Percentiles rank a stretch among this genome's conserved stretches.
Conservation (phyloP, 2,113 vertebrate genomes). For the Phalacrocorax pelagicus region DNA sequence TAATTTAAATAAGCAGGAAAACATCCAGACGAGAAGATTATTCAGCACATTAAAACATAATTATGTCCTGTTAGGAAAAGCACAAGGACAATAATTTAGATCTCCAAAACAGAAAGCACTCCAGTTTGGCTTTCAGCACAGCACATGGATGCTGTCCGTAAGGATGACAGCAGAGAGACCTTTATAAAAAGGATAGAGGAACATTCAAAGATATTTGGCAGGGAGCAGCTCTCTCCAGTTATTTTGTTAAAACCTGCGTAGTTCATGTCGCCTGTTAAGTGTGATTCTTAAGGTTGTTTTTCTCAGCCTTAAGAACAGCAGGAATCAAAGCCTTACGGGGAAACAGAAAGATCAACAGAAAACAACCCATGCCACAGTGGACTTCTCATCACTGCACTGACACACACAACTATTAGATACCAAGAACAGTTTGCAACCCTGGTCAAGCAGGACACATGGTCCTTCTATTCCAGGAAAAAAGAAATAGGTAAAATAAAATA, state of each 20-base stretch:
- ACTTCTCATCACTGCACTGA: neutral
- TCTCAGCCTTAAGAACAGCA: neutral
- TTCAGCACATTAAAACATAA: neutral
- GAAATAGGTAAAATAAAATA: neutral
- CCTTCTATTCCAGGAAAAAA: neutral
- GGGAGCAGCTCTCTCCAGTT: neutral
- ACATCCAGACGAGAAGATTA: constrained; percentile 33
- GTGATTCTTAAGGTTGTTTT: neutral
- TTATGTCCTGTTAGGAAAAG: constrained; percentile 17
- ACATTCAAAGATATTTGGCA: neutral
- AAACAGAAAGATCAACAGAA: neutral
- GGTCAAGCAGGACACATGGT: neutral
- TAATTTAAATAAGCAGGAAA: constrained; percentile 21
- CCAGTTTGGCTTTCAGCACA: neutral
- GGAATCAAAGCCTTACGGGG: neutral
- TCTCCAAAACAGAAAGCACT: neutral
- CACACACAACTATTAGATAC: neutral
- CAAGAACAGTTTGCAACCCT: neutral
- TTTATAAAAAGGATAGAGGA: neutral
- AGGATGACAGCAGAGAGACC: neutral
- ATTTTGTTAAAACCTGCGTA: neutral
- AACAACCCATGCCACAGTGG: neutral
- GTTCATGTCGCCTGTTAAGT: rapidly evolving
- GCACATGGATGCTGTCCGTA: neutral
- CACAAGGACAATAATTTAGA: neutral